phyloP scores from a whole-genome alignment of 2,113 vertebrate genomes.

The Carettochelys insculpta region DNA sequence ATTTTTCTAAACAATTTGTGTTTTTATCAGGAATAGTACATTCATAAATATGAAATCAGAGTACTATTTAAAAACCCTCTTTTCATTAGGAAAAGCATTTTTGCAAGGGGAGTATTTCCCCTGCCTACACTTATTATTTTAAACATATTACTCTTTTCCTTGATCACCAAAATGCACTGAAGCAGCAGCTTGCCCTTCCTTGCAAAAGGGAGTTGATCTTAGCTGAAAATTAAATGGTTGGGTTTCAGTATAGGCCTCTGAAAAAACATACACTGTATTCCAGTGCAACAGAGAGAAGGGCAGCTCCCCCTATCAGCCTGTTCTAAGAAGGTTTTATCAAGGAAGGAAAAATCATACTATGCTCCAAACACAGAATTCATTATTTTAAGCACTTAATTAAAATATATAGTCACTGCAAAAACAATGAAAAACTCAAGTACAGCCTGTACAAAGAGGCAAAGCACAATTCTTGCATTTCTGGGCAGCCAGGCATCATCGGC shows the following conservation, averaged over 20 bases:
- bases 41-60: conserved; percentile 32
- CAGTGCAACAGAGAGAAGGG: conserved; percentile 52
- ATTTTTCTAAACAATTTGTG: not conserved
- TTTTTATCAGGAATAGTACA: not conserved
- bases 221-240: conserved; percentile 60
- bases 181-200: conserved; percentile 24
- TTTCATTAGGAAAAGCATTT: conserved; percentile 25
- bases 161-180: not conserved
- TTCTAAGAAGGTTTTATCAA: conserved; percentile 55
- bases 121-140: conserved; percentile 20
- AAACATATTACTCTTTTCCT: conserved; percentile 34
- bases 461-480: conserved; percentile 55
- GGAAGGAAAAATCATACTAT: conserved; percentile 46
- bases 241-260: conserved; percentile 52
- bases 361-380: conserved; percentile 36
- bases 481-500: conserved; percentile 35
- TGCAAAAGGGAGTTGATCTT: conserved; percentile 37
- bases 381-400: conserved; percentile 17
- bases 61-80: too few relatives aligned
- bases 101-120: not conserved
- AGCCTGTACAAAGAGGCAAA: conserved; percentile 39
- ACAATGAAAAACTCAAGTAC: conserved; percentile 43
- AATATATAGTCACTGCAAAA: not conserved
- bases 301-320: conserved; percentile 69
- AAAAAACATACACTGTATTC: conserved; percentile 52